Conservation (phyloP, 2,797 vertebrate species). For the Bucorvus abyssinicus region DNA sequence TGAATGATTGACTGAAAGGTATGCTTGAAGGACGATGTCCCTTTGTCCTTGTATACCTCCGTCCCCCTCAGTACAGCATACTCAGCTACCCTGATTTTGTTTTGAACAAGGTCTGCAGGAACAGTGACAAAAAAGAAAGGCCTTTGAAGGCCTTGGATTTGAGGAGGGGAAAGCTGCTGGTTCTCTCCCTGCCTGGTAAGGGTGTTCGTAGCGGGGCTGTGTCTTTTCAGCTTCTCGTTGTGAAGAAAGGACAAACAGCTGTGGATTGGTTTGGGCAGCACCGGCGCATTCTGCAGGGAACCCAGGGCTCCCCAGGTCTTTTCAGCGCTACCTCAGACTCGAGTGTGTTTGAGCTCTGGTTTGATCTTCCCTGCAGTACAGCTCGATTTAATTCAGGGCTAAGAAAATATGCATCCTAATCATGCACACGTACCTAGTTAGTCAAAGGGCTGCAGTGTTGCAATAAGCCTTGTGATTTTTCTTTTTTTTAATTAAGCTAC, state of each 20-base stretch:
- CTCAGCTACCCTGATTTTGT: not conserved
- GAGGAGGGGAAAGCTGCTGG: not conserved
- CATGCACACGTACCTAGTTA: not conserved
- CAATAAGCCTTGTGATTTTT: not conserved
- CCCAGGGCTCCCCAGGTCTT: fast-evolving
- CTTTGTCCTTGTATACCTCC: not conserved
- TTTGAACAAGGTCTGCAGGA: not conserved
- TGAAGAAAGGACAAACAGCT: not conserved
- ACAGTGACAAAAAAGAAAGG: not conserved
- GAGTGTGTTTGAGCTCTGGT: not conserved
- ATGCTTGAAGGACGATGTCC: not conserved
- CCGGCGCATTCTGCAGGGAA: not conserved
- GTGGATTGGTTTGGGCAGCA: not conserved
- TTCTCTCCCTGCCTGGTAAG: not conserved
- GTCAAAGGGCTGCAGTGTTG: not conserved
- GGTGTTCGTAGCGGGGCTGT: not conserved
- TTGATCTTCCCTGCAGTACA: not conserved
- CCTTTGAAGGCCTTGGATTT: not conserved
- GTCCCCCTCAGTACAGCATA: not conserved
- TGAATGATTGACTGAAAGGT: not conserved
- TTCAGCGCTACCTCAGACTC: not conserved
- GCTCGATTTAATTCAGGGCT: not conserved
- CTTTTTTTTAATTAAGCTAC: not conserved
- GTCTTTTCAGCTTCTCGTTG: not conserved
- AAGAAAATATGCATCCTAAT: not conserved